Conservation (phyloP, 2,888 invertebrate genomes). For the Ennomos fuscantarius region DNA sequence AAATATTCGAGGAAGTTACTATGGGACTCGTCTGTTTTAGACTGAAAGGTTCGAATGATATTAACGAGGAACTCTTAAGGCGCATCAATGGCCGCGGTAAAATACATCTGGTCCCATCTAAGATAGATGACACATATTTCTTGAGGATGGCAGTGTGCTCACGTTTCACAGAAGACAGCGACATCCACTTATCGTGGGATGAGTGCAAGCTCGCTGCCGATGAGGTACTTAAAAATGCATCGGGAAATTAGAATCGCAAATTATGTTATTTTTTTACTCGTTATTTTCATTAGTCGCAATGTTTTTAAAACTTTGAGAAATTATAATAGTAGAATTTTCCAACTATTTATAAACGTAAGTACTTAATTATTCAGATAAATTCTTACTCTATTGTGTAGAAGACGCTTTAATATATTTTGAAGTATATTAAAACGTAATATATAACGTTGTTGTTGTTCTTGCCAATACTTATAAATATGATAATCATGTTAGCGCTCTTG, state of each 20-base stretch:
- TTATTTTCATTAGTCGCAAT: slow-evolving; percentile 6
- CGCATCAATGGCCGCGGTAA: slow-evolving; percentile 95
- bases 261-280: not conserved
- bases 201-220: slow-evolving; percentile 92
- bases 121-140: slow-evolving; percentile 93
- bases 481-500: not conserved
- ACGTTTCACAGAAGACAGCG: slow-evolving; percentile 90
- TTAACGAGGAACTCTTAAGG: slow-evolving; percentile 92
- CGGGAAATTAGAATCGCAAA: slow-evolving; percentile 17
- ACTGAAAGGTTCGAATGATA: slow-evolving; percentile 93
- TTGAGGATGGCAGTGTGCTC: slow-evolving; percentile 96
- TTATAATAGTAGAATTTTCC: slow-evolving; percentile 2
- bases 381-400: too few relatives aligned
- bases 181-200: slow-evolving; percentile 94
- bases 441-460: slow-evolving; percentile 11
- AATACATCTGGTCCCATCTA: slow-evolving; percentile 97
- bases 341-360: slow-evolving; percentile 1
- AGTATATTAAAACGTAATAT: not conserved
- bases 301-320: slow-evolving; percentile 13
- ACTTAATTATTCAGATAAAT: not conserved
- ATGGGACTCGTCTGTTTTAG: slow-evolving; percentile 99
- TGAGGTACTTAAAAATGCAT: slow-evolving; percentile 81
- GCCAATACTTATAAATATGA: slow-evolving; percentile 8
- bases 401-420: not conserved
- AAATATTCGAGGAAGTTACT: slow-evolving; percentile 94